These are phyloP conservation scores for Saccostrea glomerata DNA, from an alignment of 1,140 invertebrate species.

Conservation along the genomic window DNA sequence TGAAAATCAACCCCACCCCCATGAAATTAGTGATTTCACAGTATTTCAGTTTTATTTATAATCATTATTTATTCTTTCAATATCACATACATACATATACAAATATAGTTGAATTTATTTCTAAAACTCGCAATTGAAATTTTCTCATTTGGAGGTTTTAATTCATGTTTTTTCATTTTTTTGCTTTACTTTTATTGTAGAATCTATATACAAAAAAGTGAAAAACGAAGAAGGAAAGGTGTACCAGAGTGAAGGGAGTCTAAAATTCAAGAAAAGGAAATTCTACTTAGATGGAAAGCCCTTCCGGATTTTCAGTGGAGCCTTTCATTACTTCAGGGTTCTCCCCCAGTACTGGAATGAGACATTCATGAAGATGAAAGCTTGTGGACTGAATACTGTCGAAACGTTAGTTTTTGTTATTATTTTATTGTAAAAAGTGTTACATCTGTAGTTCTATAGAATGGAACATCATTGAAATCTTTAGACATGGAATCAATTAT, in stretches of 20 bases:
- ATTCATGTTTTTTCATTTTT: too few relatives aligned
- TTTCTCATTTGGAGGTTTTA: background rate
- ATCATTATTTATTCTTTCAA: too few relatives aligned
- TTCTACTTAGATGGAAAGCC: constrained; percentile 66
- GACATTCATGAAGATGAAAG: constrained; percentile 80
- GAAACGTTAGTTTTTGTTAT: constrained; percentile 76
- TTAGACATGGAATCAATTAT: background rate
- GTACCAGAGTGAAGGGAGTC: constrained; percentile 50
- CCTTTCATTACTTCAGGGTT: constrained; percentile 81
- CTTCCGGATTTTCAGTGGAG: constrained; percentile 73
- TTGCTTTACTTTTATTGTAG: background rate
- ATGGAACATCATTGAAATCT: background rate
- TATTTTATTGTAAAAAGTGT: too few relatives aligned
- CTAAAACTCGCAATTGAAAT: too few relatives aligned
- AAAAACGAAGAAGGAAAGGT: background rate
- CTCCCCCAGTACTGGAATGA: constrained; percentile 80
- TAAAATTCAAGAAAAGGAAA: constrained; percentile 60
- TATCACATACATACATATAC: too few relatives aligned
- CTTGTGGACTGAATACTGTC: constrained; percentile 80
- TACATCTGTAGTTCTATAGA: background rate
- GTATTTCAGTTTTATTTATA: too few relatives aligned
- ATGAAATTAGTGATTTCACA: too few relatives aligned
- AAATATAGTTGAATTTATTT: too few relatives aligned
- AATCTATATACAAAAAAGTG: background rate
- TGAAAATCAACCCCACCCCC: too few relatives aligned